Evolutionary conservation across 2,797 vertebrate genomes (phyloP), one percentile per base, ranked within the genome.

Genomic region (Siniperca scherzeri): DNA sequence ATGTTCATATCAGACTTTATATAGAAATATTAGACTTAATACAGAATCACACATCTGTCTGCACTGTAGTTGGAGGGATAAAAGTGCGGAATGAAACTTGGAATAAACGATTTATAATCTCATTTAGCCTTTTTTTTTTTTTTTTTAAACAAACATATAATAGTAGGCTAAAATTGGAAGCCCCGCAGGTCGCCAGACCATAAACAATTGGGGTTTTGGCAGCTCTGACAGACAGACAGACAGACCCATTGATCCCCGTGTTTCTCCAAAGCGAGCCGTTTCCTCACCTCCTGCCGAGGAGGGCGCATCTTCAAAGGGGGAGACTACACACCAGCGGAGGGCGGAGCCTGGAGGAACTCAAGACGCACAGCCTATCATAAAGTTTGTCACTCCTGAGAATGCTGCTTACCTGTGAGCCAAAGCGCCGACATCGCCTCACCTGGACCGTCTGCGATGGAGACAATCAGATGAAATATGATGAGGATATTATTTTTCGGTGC

Each of bases 401-500:
- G 76, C 87, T 61, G 85, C 85, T 69, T 79, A 90, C 91, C 90
- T 92, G 92, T 59, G 84, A 83, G 85, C 81, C 83, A 21, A 77
- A 80, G 69, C 85, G 33, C 68, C 5, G 38, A 27, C 4, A 36
- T 11, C 21, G 33, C 76, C 74, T 70, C 84, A 85, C 83, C 79
- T 84, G 87, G 82, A 90, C 16, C 65, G 73, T n/a, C 79, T 53
- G 79, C 80, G 61, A 86, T 83, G 84, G 79, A 89, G 71, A 27
- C 44, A 50, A 70, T 11, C 76, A 25, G 59, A 22, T 84, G 71
- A 91, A 69, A 70, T 80, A 86, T 42, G 72, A 90, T 85, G 89
- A 93, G 94, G 93, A 95, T 92, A 67, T 78, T 90, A 85, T 87
- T 83, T 77, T 77, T 77, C 75, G 82, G 52, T 27, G 61, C 72